Base-by-base conservation (phyloP, 2,797 vertebrate species). In the Morus bassanus region DNA sequence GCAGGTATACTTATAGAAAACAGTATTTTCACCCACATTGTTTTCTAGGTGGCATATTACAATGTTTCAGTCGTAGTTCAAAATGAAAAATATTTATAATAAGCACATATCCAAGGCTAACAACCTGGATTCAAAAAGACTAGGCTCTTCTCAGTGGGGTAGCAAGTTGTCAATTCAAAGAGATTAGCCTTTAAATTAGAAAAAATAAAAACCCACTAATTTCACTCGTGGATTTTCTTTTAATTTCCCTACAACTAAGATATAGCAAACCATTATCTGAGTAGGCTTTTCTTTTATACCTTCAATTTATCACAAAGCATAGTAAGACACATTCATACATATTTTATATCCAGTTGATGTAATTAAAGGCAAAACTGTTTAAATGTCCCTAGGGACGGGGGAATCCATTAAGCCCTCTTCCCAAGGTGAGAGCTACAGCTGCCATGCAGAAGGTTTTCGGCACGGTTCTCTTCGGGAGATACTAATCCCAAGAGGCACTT, bases 391-490 rank as follows among this genome's bases (percentile, higher is more conserved):
- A 75, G 81, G 70, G 91, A 96, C 10, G 5, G 60, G 50, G 61
- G 43, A 85, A 93, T 75, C 65, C 64, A 94, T 76, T 77, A 93
- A 94, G 77, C 81, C 70, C 88, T 96, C 96, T 85, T 90, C 59
- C 82, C 74, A 91, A 87, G 35, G 81, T 80, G 68, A 54, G 54
- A 95, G 86, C 88, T 79, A 91, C 23, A 77, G 95, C 68, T n/a
- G 24, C 72, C 59, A 95, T 6, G 10, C 64, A 85, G 28, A 31
- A 94, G 37, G 53, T 85, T 94, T 95, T 92, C 85, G 95, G 91
- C 59, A 68, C 8, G 12, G 60, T 68, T 65, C 65, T 94, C 75
- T 72, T 83, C 30, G 5, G 74, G 30, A 94, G 28, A 77, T 31
- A 60, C 21, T 73, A 94, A 92, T 91, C 56, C 80, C 83, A 85